Evolutionary conservation across 2,888 invertebrate species (phyloP).

Genomic region (Trichopoda pennipes): DNA sequence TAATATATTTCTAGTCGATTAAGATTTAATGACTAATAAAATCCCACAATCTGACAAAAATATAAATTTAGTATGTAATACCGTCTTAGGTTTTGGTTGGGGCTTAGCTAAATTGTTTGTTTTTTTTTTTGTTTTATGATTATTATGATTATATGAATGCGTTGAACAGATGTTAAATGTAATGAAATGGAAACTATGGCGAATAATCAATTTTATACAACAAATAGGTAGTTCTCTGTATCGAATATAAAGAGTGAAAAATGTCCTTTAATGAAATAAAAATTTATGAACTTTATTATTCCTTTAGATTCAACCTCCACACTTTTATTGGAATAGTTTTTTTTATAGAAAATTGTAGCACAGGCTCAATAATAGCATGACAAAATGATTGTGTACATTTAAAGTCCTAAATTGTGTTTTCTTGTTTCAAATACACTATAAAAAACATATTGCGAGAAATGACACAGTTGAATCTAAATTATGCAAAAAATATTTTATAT

Average conservation of each 20-base stretch:
- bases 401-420: constrained; percentile 29
- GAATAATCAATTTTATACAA: background rate
- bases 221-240: background rate
- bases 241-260: too few relatives aligned
- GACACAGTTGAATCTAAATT: constrained; percentile 23
- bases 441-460: constrained; percentile 29
- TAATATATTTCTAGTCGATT: constrained; percentile 53
- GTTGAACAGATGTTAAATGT: constrained; percentile 9
- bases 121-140: constrained; percentile 1
- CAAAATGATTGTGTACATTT: background rate
- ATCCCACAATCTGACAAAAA: constrained; percentile 30
- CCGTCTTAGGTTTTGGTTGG: background rate
- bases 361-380: too few relatives aligned
- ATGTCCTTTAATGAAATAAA: too few relatives aligned
- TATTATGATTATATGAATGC: background rate
- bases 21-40: constrained; percentile 25
- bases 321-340: too few relatives aligned
- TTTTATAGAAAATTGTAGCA: too few relatives aligned
- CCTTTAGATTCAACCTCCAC: too few relatives aligned
- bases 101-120: background rate
- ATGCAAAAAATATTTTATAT: background rate
- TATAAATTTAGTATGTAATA: constrained; percentile 17
- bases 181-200: constrained; percentile 26
- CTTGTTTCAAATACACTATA: constrained; percentile 34
- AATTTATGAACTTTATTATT: too few relatives aligned